phyloP scores from a whole-genome alignment of 2,797 vertebrate species.

The Sarcophilus harrisii region DNA sequence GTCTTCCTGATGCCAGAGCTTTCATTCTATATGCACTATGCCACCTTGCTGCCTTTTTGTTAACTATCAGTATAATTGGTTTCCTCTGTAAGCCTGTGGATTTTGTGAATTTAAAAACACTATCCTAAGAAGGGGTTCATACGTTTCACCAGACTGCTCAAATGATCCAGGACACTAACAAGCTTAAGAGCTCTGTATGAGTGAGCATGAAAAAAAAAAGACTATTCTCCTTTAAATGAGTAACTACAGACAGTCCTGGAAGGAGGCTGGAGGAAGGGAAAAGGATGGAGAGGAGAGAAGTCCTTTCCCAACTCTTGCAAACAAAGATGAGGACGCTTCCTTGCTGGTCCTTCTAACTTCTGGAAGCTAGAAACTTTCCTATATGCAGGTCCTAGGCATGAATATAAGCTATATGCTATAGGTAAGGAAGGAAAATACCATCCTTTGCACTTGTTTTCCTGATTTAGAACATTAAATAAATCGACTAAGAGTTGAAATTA shows the following conservation, averaged over 20 bases:
- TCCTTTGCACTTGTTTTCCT: neutral
- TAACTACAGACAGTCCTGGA: neutral
- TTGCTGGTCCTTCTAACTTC: neutral
- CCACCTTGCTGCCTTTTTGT: too few relatives aligned
- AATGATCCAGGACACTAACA: neutral
- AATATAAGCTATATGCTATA: neutral
- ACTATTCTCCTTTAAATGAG: neutral
- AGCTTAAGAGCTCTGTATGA: neutral
- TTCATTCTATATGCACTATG: too few relatives aligned
- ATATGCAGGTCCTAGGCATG: neutral
- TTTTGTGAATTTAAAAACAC: too few relatives aligned
- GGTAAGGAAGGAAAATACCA: neutral
- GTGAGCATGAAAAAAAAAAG: neutral
- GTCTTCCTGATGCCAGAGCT: neutral
- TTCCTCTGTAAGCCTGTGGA: too few relatives aligned
- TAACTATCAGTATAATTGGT: too few relatives aligned
- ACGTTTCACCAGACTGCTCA: too few relatives aligned
- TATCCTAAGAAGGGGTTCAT: too few relatives aligned
- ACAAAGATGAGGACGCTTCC: neutral
- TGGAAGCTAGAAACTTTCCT: neutral
- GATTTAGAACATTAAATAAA: conserved; percentile 23
- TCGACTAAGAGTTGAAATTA: conserved; percentile 33
- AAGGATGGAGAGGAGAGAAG: neutral
- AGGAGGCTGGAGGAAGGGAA: neutral
- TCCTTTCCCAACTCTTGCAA: neutral